Percentiles rank a stretch among this genome's conserved stretches.
phyloP scores from a whole-genome alignment of 2,888 invertebrate genomes.

The Ctena decussata region DNA sequence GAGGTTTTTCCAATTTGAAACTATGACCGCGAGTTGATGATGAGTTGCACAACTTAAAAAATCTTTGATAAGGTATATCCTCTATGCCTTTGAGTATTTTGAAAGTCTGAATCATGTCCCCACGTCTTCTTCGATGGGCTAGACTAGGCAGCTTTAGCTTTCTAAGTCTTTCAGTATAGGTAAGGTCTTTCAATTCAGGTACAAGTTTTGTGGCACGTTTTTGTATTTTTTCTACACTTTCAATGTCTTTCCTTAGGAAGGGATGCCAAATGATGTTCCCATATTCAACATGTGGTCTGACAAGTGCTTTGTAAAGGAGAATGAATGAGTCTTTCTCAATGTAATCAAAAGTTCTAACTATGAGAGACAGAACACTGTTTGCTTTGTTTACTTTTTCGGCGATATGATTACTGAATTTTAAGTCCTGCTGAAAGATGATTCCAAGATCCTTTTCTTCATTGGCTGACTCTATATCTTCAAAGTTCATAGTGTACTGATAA shows the following conservation, averaged over 20 bases:
- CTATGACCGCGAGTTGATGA: too few relatives aligned
- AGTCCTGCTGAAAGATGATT: not conserved
- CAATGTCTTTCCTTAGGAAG: not conserved
- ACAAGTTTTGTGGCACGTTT: slow-evolving; percentile 4
- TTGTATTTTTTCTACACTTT: slow-evolving; percentile 19
- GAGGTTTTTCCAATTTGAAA: too few relatives aligned
- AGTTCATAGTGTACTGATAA: slow-evolving; percentile 8
- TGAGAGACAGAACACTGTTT: not conserved
- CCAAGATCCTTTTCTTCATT: slow-evolving; percentile 7
- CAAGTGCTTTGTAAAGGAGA: slow-evolving; percentile 17
- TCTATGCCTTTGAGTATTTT: not conserved
- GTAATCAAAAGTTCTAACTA: too few relatives aligned
- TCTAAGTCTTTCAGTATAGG: slow-evolving; percentile 16
- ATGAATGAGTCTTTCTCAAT: slow-evolving; percentile 28
- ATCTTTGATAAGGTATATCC: not conserved
- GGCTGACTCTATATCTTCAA: not conserved
- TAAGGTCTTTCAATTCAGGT: not conserved
- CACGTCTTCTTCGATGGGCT: slow-evolving; percentile 15
- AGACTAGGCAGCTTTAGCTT: slow-evolving; percentile 6
- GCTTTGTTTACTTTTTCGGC: slow-evolving; percentile 9
- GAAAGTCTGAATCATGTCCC: slow-evolving; percentile 23
- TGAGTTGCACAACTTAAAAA: not conserved
- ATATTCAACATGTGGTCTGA: slow-evolving; percentile 21
- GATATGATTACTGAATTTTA: slow-evolving; percentile 6
- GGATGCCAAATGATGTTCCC: slow-evolving; percentile 18